Base-by-base conservation (phyloP, 2,888 invertebrate species). In the Tipula helvola region DNA sequence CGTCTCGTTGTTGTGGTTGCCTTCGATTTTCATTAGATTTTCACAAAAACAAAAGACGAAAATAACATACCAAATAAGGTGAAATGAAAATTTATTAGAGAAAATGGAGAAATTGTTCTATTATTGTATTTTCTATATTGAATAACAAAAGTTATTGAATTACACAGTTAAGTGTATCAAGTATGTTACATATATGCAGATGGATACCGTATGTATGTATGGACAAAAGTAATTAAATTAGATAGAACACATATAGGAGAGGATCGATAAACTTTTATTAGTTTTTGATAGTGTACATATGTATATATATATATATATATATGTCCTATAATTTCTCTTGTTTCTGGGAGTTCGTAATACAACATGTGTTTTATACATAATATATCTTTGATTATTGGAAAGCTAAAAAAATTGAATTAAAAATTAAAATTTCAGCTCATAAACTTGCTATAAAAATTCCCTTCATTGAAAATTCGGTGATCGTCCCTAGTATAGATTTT, bases 381-480 rank as follows among this genome's bases (percentile, higher is more conserved):
- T n/a, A n/a, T n/a, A n/a, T n/a, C 12, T 42, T 42, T 12, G 42
- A 42, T 42, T 42, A 42, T 42, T 42, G 42, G 42, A 42, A 42
- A 42, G 10, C 10, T 42, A 42, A 5, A 8, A 42, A 8, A 8
- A 8, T 42, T 42, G 42, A 42, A 44, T 44, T 39, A 3, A 7
- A 39, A 39, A 10, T 12, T 44, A 10, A 41, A 71, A 83, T 87
- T 87, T 16, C 86, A 90, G 90, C 88, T 3, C 90, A 89, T 86
- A 89, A 87, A 71, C 88, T 91, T 3, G 90, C 90, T 88, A 87
- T 90, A 10, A 89, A 90, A 87, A 89, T 90, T 86, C 90, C 91
- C 5, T 91, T 91, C 85, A 87, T 89, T 3, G 89, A 90, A 85
- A 91, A 91, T 85, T 87, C 88, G 1, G 87, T 90, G 7, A 84